Evolutionary conservation across 2,797 vertebrate species (phyloP).

Genomic region (Clarias laeviceps): DNA sequence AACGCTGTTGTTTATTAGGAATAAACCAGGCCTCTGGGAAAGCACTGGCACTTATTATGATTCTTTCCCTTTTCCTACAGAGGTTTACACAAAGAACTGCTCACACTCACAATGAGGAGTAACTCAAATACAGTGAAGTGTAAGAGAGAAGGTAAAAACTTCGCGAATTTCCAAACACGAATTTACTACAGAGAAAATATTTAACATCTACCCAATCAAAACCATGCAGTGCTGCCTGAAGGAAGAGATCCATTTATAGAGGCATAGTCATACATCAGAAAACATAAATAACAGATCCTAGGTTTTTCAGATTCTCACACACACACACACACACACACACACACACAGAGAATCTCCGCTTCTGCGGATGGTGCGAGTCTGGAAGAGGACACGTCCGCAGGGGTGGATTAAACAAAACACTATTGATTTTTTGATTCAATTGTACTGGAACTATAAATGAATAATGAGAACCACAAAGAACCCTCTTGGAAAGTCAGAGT

Average conservation of each 20-base stretch:
- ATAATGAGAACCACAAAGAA: conserved; percentile 43
- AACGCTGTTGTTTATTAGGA: conserved; percentile 54
- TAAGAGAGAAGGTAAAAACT: not conserved
- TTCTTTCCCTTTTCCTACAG: conserved; percentile 47
- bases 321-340: not conserved
- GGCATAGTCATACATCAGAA: not conserved
- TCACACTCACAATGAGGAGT: not conserved
- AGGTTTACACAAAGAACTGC: not conserved
- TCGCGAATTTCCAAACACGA: not conserved
- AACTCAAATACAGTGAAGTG: not conserved
- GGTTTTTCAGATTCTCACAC: not conserved
- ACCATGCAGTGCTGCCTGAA: not conserved
- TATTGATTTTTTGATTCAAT: conserved; percentile 52
- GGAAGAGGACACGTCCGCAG: conserved; percentile 37
- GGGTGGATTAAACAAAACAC: conserved; percentile 47
- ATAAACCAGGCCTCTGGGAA: conserved; percentile 44
- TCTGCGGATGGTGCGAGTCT: conserved; percentile 22
- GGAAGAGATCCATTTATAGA: not conserved
- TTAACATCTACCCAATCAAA: not conserved
- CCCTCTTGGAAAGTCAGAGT: conserved; percentile 21
- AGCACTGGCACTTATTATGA: conserved; percentile 47
- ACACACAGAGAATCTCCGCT: not conserved
- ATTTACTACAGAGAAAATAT: conserved; percentile 14
- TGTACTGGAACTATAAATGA: conserved; percentile 54
- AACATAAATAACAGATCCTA: not conserved